A percentile compares a stretch with the other conserved stretches of the same genome.
Evolutionary conservation across 53 echinoderm and acorn worm species (phyloP).

Genomic region (Holothuria leucospilota): DNA sequence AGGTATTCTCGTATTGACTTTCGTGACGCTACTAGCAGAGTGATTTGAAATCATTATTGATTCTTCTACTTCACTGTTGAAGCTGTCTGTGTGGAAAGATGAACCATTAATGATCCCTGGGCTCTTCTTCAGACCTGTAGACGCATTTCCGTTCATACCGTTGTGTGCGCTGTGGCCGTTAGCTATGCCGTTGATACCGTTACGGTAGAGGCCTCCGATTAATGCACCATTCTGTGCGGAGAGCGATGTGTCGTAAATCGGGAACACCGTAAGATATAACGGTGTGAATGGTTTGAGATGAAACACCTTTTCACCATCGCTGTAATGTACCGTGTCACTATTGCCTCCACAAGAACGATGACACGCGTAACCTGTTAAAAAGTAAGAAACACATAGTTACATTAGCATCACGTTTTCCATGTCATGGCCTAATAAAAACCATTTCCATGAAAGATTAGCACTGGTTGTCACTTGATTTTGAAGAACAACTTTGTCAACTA

Average conservation of each 20-base stretch:
- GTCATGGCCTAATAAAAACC: too few species aligned
- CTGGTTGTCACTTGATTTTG: too few species aligned
- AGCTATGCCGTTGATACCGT: constrained; percentile 42
- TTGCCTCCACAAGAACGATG: constrained; percentile 89
- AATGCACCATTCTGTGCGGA: constrained; percentile 26
- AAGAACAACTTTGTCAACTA: too few species aligned
- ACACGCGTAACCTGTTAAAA: constrained; percentile 81
- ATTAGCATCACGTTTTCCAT: too few species aligned
- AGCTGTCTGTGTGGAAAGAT: constrained; percentile 4
- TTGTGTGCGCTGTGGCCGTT: constrained; percentile 17
- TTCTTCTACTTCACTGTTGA: constrained; percentile 62
- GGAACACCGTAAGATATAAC: constrained; percentile 86
- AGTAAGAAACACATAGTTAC: not conserved
- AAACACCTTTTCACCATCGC: constrained; percentile 82
- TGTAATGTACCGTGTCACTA: constrained; percentile 86
- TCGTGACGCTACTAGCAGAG: constrained; percentile 89
- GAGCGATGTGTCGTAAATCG: constrained; percentile 54
- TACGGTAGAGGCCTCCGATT: constrained; percentile 29
- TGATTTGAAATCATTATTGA: constrained; percentile 85
- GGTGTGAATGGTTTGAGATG: constrained; percentile 96
- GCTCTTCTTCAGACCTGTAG: constrained; percentile 38
- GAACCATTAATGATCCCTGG: not conserved
- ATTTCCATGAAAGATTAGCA: too few species aligned
- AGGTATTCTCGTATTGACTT: constrained; percentile 72
- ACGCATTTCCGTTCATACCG: constrained; percentile 45